Percentiles rank a stretch among this genome's conserved stretches.
Conservation (phyloP, 2,888 invertebrate species). For the Lamellibrachia columna region DNA sequence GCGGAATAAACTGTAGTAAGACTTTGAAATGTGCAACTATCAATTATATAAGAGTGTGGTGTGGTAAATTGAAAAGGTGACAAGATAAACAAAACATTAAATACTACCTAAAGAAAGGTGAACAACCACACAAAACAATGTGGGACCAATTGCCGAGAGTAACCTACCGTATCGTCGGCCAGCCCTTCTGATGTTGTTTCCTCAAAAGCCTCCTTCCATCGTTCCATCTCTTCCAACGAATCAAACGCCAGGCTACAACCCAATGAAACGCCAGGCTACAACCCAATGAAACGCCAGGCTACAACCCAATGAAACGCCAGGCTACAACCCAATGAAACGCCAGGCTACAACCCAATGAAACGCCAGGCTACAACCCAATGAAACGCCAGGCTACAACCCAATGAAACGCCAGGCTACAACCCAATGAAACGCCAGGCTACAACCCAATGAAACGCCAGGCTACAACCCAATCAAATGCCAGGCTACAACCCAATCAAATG, state of each 20-base stretch:
- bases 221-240: slow-evolving; percentile 50
- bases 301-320: background rate
- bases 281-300: background rate
- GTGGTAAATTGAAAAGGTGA: background rate
- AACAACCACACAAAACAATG: background rate
- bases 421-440: background rate
- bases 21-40: background rate
- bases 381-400: background rate
- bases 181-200: slow-evolving; percentile 60
- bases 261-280: background rate
- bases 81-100: background rate
- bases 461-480: background rate
- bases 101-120: background rate
- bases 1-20: background rate
- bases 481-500: background rate
- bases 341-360: background rate
- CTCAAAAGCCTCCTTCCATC: slow-evolving; percentile 62
- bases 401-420: background rate
- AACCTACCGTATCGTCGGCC: slow-evolving; percentile 58
- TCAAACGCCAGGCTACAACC: slow-evolving; percentile 57
- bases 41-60: background rate
- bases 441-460: background rate
- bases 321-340: background rate
- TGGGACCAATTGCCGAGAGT: background rate
- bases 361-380: background rate